Conservation (phyloP, 2,888 invertebrate genomes). For the Lissocephala sabroskyi region DNA sequence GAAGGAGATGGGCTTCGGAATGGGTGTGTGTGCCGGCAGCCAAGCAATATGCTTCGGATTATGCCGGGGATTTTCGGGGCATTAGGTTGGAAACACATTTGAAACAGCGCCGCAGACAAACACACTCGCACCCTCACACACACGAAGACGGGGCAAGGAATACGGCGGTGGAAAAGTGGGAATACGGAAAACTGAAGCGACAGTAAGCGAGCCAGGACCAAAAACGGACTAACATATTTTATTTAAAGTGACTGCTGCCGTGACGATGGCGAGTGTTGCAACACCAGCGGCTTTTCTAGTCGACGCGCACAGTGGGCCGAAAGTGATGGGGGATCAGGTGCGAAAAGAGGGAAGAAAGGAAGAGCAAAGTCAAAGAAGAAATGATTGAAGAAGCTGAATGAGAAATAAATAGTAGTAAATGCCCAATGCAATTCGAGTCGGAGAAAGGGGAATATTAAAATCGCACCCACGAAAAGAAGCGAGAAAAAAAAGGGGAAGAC, state of each 20-base stretch:
- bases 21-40: conserved; percentile 29
- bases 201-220: conserved; percentile 3
- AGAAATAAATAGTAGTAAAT: too few relatives aligned
- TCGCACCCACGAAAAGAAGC: too few relatives aligned
- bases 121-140: neutral
- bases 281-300: neutral
- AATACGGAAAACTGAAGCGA: too few relatives aligned
- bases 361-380: too few relatives aligned
- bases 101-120: conserved; percentile 46
- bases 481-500: too few relatives aligned
- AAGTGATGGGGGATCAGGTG: too few relatives aligned
- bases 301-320: neutral
- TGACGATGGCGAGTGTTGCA: conserved; percentile 11
- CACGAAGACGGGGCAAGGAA: too few relatives aligned
- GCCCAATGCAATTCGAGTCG: too few relatives aligned
- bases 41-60: conserved; percentile 62
- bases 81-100: conserved; percentile 63
- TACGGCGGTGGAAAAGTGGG: too few relatives aligned
- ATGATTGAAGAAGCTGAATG: too few relatives aligned
- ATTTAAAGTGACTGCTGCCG: conserved; percentile 57
- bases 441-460: too few relatives aligned
- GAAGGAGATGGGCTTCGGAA: neutral
- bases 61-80: conserved; percentile 59
- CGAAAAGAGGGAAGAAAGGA: too few relatives aligned
- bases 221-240: conserved; percentile 38